Conservation (phyloP, 2,888 invertebrate genomes). For the Labia minor region DNA sequence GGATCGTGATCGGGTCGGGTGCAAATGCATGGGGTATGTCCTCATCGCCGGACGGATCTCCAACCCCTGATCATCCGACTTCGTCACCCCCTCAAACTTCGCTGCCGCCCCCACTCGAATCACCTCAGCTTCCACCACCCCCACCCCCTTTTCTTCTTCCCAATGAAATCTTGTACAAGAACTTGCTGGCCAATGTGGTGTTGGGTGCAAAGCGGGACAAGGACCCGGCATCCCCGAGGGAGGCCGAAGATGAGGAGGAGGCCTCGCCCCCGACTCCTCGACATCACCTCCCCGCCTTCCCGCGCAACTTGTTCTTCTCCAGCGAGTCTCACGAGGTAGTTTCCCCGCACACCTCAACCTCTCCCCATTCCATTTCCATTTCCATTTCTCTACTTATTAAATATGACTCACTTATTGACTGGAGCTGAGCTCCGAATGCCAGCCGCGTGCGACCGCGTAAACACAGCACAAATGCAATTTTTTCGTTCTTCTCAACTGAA, state of each 20-base stretch:
- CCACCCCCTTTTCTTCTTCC: background rate
- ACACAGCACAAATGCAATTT: conserved; percentile 1
- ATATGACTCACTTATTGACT: conserved; percentile 13
- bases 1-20: no score
- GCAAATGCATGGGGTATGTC: background rate
- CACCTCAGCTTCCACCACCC: no score
- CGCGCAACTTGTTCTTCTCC: conserved; percentile 3
- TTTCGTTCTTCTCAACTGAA: background rate
- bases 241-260: background rate
- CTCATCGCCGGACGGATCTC: background rate
- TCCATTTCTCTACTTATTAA: background rate
- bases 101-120: background rate
- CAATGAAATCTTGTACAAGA: conserved; percentile 1
- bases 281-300: background rate
- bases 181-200: background rate
- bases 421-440: background rate
- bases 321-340: background rate
- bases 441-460: background rate
- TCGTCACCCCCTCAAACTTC: background rate
- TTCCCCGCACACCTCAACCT: background rate
- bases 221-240: background rate
- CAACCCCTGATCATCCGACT: background rate
- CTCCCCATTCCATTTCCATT: background rate
- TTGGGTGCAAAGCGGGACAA: background rate
- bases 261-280: background rate